Evolutionary conservation across 2,113 vertebrate species (phyloP).

Genomic region (Rallus limicola): DNA sequence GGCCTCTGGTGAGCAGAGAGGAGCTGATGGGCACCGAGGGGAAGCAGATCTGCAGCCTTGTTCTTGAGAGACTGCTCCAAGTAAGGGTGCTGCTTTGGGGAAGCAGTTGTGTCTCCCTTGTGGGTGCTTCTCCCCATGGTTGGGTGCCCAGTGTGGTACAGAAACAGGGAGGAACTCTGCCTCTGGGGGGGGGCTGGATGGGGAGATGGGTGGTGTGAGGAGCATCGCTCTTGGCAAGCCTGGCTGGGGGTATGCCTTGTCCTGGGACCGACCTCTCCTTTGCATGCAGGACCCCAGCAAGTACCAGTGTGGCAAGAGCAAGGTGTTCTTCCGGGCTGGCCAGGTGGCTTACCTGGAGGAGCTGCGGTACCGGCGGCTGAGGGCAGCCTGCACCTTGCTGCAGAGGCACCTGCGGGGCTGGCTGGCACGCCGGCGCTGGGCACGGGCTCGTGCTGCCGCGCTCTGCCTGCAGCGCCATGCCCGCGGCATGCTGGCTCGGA

Average conservation of each 20-base stretch:
- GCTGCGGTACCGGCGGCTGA: slow-evolving; percentile 68
- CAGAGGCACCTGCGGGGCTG: slow-evolving; percentile 78
- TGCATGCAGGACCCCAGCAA: slow-evolving; percentile 51
- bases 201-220: too few relatives aligned
- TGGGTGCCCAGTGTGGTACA: neutral
- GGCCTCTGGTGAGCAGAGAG: slow-evolving; percentile 62
- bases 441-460: neutral
- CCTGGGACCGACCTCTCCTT: neutral
- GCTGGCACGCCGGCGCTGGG: slow-evolving; percentile 63
- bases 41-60: slow-evolving; percentile 53
- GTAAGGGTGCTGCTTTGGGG: neutral
- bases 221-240: neutral
- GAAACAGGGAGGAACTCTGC: neutral
- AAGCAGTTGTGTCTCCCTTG: neutral
- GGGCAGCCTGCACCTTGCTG: slow-evolving; percentile 68
- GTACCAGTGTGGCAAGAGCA: slow-evolving; percentile 77
- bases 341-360: slow-evolving; percentile 80
- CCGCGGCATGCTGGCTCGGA: neutral
- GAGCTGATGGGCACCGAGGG: neutral
- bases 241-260: too few relatives aligned
- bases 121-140: neutral
- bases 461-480: slow-evolving; percentile 68
- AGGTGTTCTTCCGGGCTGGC: slow-evolving; percentile 77
- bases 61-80: slow-evolving; percentile 50
- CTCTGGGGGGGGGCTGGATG: neutral